phyloP scores from a whole-genome alignment of 2,797 vertebrate genomes.

The Sternotherus odoratus region DNA sequence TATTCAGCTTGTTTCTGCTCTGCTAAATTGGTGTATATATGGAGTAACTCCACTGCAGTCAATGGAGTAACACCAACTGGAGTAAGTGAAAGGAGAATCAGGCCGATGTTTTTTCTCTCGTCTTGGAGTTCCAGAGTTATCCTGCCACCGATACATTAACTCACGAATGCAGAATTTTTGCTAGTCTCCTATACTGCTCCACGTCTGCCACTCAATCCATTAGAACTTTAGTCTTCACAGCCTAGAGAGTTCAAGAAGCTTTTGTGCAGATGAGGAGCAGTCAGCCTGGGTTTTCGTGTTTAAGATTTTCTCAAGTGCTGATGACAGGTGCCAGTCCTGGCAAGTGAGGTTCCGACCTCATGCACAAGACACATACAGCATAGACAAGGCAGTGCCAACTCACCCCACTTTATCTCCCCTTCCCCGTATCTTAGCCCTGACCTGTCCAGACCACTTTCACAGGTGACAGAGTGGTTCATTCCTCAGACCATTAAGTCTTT shows the following conservation, averaged over 20 bases:
- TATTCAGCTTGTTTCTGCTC: background rate
- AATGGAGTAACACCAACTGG: background rate
- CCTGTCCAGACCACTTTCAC: background rate
- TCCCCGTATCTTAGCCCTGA: background rate
- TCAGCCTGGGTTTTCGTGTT: background rate
- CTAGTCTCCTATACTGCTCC: background rate
- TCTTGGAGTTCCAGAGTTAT: background rate
- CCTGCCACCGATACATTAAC: background rate
- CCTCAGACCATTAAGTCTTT: background rate
- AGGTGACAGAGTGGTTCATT: background rate
- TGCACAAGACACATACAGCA: too few relatives aligned
- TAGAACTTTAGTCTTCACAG: background rate
- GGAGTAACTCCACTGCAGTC: background rate
- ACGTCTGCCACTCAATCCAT: too few relatives aligned
- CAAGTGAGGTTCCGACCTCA: background rate
- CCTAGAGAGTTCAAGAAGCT: background rate
- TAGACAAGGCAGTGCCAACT: background rate
- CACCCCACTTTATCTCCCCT: background rate
- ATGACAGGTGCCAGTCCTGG: background rate
- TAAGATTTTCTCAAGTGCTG: background rate
- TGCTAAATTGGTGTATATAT: background rate
- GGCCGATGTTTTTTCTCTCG: background rate
- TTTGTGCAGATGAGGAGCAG: background rate
- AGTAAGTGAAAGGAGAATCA: background rate
- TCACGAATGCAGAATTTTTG: background rate